These are phyloP conservation scores for Chironomus riparius DNA, from an alignment of 2,888 invertebrate species.

Conservation along the genomic window DNA sequence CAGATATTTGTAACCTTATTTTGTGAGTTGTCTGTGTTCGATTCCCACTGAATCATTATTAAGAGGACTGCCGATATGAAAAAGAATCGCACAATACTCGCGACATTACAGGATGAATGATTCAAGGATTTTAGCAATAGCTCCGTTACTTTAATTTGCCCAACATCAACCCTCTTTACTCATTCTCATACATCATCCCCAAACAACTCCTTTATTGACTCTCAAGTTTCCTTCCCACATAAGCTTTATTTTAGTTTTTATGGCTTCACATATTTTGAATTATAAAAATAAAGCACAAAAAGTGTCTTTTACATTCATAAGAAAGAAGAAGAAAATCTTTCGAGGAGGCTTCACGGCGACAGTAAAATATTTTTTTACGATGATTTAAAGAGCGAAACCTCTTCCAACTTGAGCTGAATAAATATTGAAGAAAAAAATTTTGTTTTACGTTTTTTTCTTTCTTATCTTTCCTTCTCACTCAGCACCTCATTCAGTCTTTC, in stretches of 20 bases:
- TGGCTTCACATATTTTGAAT: background rate
- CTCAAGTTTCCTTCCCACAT: no score
- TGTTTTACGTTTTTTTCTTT: background rate
- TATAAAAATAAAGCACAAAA: background rate
- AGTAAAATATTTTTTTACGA: constrained; percentile 10
- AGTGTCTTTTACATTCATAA: background rate
- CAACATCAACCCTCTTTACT: no score
- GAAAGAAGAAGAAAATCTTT: background rate
- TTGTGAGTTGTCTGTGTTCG: no score
- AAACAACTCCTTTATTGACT: no score
- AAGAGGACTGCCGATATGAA: no score
- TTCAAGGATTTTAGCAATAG: no score
- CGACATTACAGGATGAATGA: no score
- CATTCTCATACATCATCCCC: no score
- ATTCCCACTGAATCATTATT: no score
- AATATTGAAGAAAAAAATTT: background rate
- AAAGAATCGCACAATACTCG: no score
- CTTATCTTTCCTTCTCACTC: background rate
- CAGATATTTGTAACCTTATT: no score
- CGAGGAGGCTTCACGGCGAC: background rate
- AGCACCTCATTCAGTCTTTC: background rate
- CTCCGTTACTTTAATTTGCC: no score
- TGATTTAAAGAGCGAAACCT: constrained; percentile 7
- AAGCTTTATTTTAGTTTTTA: background rate
- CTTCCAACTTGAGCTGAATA: background rate